Conservation (phyloP, 30 jellyfish, hydroid and myxozoan genomes). For the Nemopilema nomurai region DNA sequence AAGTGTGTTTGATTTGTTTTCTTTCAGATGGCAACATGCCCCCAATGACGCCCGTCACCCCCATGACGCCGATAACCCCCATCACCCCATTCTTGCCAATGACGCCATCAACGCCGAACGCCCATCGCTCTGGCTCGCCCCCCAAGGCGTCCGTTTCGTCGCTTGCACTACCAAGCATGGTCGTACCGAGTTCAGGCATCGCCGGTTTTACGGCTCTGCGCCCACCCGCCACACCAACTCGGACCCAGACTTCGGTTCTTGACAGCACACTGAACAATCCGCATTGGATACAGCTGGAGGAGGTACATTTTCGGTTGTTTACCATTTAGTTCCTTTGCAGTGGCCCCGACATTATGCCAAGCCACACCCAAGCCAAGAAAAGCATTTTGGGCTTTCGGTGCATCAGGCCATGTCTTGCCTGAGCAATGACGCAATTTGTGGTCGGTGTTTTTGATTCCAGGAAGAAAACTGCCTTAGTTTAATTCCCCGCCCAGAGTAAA, state of each 20-base stretch:
- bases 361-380: too few species aligned
- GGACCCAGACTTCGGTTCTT: conserved; percentile 26
- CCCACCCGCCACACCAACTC: conserved; percentile 75
- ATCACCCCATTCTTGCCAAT: conserved; percentile 87
- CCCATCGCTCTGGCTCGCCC: conserved; percentile 81
- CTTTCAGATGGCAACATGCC: conserved; percentile 82
- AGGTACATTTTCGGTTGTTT: conserved; percentile 37
- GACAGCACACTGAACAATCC: conserved; percentile 58
- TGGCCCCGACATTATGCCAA: too few species aligned
- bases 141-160: conserved; percentile 67
- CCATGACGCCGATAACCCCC: conserved; percentile 94
- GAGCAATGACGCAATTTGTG: too few species aligned
- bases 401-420: too few species aligned
- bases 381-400: too few species aligned
- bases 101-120: conserved; percentile 68
- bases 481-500: too few species aligned
- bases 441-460: too few species aligned
- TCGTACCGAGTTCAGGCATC: conserved; percentile 15
- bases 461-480: too few species aligned
- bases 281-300: conserved; percentile 92
- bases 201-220: conserved; percentile 17
- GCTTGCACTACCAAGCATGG: conserved; percentile 55
- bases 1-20: not conserved
- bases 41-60: conserved; percentile 97
- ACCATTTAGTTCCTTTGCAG: not conserved